Percentiles rank a stretch among this genome's conserved stretches.
These are phyloP conservation scores for Trissolcus japonicus DNA, from an alignment of 2,888 invertebrate genomes.

Conservation along the genomic window DNA sequence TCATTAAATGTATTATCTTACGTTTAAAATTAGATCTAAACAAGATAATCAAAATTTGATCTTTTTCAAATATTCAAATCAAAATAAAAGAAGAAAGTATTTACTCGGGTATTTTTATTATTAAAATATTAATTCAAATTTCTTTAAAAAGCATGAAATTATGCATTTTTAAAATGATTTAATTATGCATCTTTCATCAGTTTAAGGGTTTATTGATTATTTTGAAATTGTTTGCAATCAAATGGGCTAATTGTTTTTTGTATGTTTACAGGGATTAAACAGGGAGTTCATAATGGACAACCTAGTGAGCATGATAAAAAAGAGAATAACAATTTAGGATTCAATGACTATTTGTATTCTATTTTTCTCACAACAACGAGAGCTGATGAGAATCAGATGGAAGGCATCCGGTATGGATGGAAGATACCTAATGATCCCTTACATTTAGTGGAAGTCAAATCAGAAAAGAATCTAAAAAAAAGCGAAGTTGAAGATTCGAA, in stretches of 20 bases:
- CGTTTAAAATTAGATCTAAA: too few relatives aligned
- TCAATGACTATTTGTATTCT: not conserved
- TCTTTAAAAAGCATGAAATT: too few relatives aligned
- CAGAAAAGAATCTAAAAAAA: not conserved
- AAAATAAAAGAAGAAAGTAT: too few relatives aligned
- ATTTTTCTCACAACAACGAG: too few relatives aligned
- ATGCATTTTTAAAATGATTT: too few relatives aligned
- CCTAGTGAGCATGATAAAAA: conserved; percentile 60
- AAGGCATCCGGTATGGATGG: not conserved
- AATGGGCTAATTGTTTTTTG: conserved; percentile 1
- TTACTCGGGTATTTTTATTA: too few relatives aligned
- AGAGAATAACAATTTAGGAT: conserved; percentile 71
- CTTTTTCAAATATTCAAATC: too few relatives aligned
- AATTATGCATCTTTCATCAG: not conserved
- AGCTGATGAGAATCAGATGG: too few relatives aligned
- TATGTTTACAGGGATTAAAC: conserved; percentile 41
- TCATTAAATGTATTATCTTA: too few relatives aligned
- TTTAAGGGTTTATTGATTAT: conserved; percentile 3
- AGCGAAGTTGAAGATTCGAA: not conserved
- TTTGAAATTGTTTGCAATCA: conserved; percentile 11
- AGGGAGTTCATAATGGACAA: conserved; percentile 1
- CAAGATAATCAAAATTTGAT: too few relatives aligned
- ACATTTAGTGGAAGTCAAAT: not conserved
- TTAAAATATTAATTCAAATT: too few relatives aligned
- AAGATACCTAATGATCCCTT: not conserved